These are phyloP conservation scores for Eulithis testata DNA, from an alignment of 2,888 invertebrate genomes.

Conservation along the genomic window DNA sequence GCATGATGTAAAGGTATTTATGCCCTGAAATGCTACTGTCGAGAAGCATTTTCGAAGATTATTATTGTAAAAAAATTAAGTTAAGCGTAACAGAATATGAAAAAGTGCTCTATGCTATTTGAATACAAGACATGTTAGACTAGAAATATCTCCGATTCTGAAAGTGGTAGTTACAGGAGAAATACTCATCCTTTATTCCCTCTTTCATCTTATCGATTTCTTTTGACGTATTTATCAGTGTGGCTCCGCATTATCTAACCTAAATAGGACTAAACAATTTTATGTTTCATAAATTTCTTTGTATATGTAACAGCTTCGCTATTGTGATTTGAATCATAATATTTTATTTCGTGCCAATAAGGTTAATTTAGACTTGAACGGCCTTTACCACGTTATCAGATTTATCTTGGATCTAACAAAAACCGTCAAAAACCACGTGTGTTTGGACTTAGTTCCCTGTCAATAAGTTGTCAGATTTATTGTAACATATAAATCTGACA, in stretches of 20 bases:
- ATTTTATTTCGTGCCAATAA: slow-evolving; percentile 2
- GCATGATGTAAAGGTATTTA: no score
- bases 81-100: slow-evolving; percentile 7
- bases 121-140: not conserved
- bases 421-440: no score
- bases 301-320: no score
- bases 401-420: no score
- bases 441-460: no score
- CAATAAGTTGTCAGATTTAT: no score
- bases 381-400: no score
- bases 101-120: slow-evolving; percentile 1
- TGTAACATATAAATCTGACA: no score
- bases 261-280: no score
- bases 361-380: slow-evolving; percentile 9
- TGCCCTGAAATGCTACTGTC: not conserved
- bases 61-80: slow-evolving; percentile 9
- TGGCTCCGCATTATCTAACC: no score
- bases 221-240: no score
- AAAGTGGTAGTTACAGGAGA: not conserved
- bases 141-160: not conserved
- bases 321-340: not conserved
- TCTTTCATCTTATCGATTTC: not conserved
- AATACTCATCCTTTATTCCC: not conserved
- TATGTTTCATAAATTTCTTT: no score
- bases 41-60: not conserved